phyloP scores from a whole-genome alignment of 92 coral and sea anemone genomes.

The Siderastrea radians region DNA sequence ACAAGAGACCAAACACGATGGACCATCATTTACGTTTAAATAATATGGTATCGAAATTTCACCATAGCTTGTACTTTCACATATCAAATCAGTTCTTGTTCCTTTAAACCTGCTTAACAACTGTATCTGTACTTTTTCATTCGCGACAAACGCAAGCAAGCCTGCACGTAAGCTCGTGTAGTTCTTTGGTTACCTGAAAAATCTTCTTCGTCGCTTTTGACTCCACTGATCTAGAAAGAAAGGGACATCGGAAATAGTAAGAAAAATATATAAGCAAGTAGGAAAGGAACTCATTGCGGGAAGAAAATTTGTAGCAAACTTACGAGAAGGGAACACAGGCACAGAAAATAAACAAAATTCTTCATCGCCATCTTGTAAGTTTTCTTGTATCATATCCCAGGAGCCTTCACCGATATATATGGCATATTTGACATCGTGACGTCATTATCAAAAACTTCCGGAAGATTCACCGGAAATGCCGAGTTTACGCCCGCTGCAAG shows the following conservation, averaged over 20 bases:
- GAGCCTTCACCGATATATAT: constrained; percentile 3
- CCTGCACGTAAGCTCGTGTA: background rate
- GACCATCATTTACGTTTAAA: too few relatives aligned
- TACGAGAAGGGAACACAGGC: constrained; percentile 10
- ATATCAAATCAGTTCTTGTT: too few relatives aligned
- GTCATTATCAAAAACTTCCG: background rate
- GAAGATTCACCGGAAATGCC: constrained; percentile 40
- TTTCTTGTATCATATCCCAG: background rate
- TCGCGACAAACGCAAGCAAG: background rate
- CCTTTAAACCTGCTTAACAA: background rate
- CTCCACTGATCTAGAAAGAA: background rate
- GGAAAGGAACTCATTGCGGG: background rate
- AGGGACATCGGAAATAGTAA: background rate
- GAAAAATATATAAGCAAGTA: background rate
- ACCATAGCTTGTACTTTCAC: too few relatives aligned
- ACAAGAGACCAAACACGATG: too few relatives aligned
- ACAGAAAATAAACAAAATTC: background rate
- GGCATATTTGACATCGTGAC: constrained; percentile 1
- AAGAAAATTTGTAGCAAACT: background rate
- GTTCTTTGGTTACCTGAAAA: background rate
- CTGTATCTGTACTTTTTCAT: background rate
- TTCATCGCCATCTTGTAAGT: constrained; percentile 17
- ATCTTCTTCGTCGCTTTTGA: constrained; percentile 9
- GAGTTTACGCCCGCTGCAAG: background rate
- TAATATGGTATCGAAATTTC: too few relatives aligned